Base-by-base conservation (phyloP, 2,888 invertebrate genomes). In the Folsomia candida region DNA sequence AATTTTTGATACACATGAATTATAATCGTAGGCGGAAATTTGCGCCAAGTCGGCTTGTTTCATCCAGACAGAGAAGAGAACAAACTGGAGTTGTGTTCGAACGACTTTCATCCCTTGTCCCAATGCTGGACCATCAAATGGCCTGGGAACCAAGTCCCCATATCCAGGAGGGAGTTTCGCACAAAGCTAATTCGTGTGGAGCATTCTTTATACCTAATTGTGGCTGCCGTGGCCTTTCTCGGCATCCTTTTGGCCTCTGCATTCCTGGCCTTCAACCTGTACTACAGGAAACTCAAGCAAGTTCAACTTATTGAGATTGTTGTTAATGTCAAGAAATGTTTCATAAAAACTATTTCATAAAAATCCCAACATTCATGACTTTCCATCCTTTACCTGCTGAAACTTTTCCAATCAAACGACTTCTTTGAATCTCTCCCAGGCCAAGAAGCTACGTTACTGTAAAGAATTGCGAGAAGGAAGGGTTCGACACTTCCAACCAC, bases 241-340 rank as follows among this genome's bases (percentile, higher is more conserved):
- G 93, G 93, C 1, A 91, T 93, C 51, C 86, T 88, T 0, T 82
- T 91, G 66, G 90, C 93, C 0, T 83, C 91, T 25, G 87, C 89
- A 3, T 93, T 93, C 81, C 85, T 94, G 74, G 89, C 88, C 67
- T 92, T 93, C 82, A 94, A 93, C 84, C 85, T 93, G 77, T 91
- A 91, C 83, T 92, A 91, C 82, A 88, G 92, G 76, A 89, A 89
- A 82, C 87, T 91, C 82, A 91, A 92, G 91, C 91, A 84, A 85
- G 86, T 83, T 71, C 37, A 58, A 57, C 24, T 51, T 59, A 25
- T 59, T 24, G 26, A 6, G n/a, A n/a, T 57, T 57, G n/a, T 47
- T 47, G 11, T 47, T 18, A 47, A 47, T 18, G 47, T 47, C 47
- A n/a, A n/a, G n/a, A n/a, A n/a, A n/a, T n/a, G n/a, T n/a, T n/a